phyloP scores from a whole-genome alignment of 2,797 vertebrate species.

The Enteromius thamalakanensis region DNA sequence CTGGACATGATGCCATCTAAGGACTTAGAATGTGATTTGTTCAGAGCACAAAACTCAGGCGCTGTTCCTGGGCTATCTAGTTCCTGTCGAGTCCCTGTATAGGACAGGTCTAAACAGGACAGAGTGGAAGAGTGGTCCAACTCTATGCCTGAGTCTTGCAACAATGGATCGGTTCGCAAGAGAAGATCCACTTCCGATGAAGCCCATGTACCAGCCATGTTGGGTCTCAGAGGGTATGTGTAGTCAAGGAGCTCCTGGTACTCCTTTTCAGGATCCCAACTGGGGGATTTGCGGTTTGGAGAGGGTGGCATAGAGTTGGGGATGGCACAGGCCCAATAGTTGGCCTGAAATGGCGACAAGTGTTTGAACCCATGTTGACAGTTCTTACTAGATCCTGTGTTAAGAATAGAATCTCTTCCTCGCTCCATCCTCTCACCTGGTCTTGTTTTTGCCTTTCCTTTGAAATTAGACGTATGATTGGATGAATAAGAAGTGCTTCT shows the following conservation, averaged over 20 bases:
- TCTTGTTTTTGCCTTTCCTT: constrained; percentile 39
- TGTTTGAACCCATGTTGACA: constrained; percentile 40
- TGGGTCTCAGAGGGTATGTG: constrained; percentile 88
- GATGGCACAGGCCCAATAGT: constrained; percentile 90
- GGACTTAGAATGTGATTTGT: constrained; percentile 54
- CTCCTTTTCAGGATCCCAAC: constrained; percentile 88
- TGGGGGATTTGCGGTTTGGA: constrained; percentile 79
- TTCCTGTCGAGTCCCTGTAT: constrained; percentile 14
- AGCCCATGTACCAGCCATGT: constrained; percentile 62
- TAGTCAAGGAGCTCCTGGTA: constrained; percentile 92
- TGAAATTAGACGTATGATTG: constrained; percentile 48
- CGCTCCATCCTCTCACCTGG: background rate
- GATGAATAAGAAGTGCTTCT: constrained; percentile 50
- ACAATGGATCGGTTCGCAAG: constrained; percentile 64
- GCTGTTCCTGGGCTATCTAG: constrained; percentile 5
- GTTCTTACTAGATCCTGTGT: constrained; percentile 50
- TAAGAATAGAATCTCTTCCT: constrained; percentile 6
- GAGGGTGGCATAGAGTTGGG: constrained; percentile 81
- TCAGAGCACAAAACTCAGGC: constrained; percentile 53
- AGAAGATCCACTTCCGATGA: constrained; percentile 41
- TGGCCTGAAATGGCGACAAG: constrained; percentile 76
- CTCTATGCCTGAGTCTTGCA: constrained; percentile 90
- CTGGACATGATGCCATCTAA: constrained; percentile 61
- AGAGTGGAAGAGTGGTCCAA: constrained; percentile 78
- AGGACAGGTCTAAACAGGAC: constrained; percentile 57